Base-by-base conservation (phyloP, 2,888 invertebrate genomes). In the Oxytorus armatus region DNA sequence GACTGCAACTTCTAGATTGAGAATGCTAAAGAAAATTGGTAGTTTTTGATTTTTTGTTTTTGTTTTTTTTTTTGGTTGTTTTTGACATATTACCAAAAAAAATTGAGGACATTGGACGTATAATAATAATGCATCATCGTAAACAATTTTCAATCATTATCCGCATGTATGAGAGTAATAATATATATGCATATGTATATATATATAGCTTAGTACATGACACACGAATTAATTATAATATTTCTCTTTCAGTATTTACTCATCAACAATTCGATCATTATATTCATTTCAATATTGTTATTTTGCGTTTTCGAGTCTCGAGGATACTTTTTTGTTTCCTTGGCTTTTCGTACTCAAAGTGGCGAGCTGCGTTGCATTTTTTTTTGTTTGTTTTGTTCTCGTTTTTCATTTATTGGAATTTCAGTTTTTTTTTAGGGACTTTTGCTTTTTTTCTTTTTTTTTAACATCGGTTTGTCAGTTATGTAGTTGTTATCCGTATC, bases 1-100 rank as follows among this genome's bases (percentile, higher is more conserved):
- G 86, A 89, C 90, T 89, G 90, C 88, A 89, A 89, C 89, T 89
- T 63, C 73, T 73, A 73, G 55, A 73, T 80, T 63, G 80, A 69
- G 55, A 76, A 61, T 55, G 72, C 79, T 80, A 80, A 63, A 63
- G 63, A 53, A 63, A 63, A 73, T 29, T 61, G 33, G 61, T 51
- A 63, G 39, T 53, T 66, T 74, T 74, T n/a, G n/a, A n/a, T n/a
- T 69, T 61, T 63, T 49, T 57, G 29, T 55, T 85, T 85, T 78
- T 81, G 83, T 81, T 68, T 16, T 51, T 23, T 29, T 55, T 55
- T 55, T 49, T 16, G 14, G 8, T 51, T 23, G 16, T 55, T 55
- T 55, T 49, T 16, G 14, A 25, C 63, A 73, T 53, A 61, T 51
- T 47, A 53, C 53, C 63, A 72, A 70, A 73, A 70, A 69, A 73